Base-by-base conservation (phyloP, 2,113 vertebrate genomes). In the Microcebus ravelobensis region DNA sequence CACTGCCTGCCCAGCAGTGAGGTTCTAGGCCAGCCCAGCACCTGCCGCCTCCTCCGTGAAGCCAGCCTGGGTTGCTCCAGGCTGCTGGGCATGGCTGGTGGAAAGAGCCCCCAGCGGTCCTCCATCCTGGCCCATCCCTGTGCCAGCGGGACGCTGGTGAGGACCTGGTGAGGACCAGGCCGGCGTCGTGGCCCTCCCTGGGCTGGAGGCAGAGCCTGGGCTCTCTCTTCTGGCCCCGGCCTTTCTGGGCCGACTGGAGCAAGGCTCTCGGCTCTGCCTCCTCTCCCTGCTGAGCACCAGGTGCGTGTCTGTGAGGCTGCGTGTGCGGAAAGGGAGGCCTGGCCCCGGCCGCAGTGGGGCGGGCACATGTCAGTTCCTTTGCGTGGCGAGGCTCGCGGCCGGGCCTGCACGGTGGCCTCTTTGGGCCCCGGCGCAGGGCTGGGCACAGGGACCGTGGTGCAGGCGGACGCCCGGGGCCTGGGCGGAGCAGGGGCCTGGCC, bases 301-400 rank as follows among this genome's bases (percentile, higher is more conserved):
- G 4, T 9, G 4, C 1, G 5, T 11, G 13, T 34, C 52, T 11
- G 1, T 20, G 63, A 42, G 84, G 34, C 57, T 5, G 2, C 13
- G 1, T 0, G 36, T 15, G 50, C 10, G 11, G 11, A 48, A 4
- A 36, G 2, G 0, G 61, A 3, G 12, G 63, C 84, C 90, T 42
- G 90, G 57, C 76, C 14, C 55, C 1, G 76, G 50, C 83, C 1
- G 5, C 14, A 27, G 79, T 13, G 63, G 45, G 20, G 31, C 11
- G 27, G 1, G 2, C 10, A 0, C 4, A 3, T 1, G 10, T 29
- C 13, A 1, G 8, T 7, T 18, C 10, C 42, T 39, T 17, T 1
- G 39, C 17, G 29, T 1, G 2, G 45, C 74, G 5, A 8, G 27
- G 5, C 74, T 25, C 2, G 3, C 2, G 71, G 55, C 55, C 18